These are phyloP conservation scores for Drosophila incognita DNA, from an alignment of 2,888 invertebrate genomes.

Conservation along the genomic window DNA sequence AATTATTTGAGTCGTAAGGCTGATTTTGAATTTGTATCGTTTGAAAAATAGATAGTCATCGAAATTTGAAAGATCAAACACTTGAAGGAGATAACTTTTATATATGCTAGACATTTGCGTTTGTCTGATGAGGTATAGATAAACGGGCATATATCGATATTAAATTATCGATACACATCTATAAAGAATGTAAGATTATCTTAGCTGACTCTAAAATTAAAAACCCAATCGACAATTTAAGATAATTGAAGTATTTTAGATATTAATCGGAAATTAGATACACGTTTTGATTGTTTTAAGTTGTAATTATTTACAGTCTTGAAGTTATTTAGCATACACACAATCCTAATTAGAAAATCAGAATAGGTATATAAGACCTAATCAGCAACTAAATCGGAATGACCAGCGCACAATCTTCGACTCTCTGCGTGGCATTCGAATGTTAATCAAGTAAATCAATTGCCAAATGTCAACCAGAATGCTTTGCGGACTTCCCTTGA, in stretches of 20 bases:
- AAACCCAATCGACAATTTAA: background rate
- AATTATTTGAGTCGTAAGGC: background rate
- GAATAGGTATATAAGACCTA: background rate
- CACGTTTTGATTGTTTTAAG: background rate
- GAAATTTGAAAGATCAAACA: background rate
- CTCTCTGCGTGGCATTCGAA: constrained; percentile 51
- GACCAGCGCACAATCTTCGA: constrained; percentile 12
- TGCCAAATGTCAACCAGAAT: constrained; percentile 49
- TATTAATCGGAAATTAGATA: background rate
- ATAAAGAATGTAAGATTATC: background rate
- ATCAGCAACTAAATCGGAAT: constrained; percentile 7
- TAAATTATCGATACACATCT: background rate
- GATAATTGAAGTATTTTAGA: background rate
- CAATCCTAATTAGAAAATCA: background rate
- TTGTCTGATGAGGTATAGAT: background rate
- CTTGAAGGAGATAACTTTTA: background rate
- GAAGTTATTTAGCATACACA: background rate
- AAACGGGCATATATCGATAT: background rate
- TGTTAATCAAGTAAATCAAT: constrained; percentile 60
- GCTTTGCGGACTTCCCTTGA: constrained; percentile 1
- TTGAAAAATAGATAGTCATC: background rate
- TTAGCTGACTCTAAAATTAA: background rate
- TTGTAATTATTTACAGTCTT: background rate
- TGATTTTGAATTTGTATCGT: background rate
- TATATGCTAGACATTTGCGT: background rate